Percentiles rank a stretch among this genome's conserved stretches.
phyloP scores from a whole-genome alignment of 1,140 invertebrate species.

The Bombus haemorrhoidalis region DNA sequence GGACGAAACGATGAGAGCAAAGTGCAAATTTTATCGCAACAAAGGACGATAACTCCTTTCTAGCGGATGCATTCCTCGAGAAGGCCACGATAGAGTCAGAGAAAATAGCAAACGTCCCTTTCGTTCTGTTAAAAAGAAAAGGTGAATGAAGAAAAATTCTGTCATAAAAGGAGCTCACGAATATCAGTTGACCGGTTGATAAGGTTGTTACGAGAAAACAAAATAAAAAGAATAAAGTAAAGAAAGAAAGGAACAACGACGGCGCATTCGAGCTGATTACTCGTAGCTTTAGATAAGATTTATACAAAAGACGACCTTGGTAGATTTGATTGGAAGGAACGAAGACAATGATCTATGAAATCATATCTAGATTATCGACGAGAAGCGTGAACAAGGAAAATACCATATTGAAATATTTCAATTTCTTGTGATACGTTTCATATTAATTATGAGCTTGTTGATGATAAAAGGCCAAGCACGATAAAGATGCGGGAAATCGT shows the following conservation, averaged over 20 bases:
- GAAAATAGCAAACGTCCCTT: not conserved
- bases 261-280: constrained; percentile 24
- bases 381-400: not conserved
- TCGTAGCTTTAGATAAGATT: constrained; percentile 47
- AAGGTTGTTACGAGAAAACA: not conserved
- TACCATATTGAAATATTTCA: not conserved
- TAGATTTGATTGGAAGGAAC: constrained; percentile 20
- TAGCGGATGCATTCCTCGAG: not conserved
- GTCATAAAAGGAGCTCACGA: not conserved
- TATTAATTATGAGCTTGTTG: not conserved
- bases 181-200: constrained; percentile 25
- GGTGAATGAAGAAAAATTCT: not conserved
- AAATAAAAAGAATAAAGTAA: not conserved
- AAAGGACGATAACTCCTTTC: not conserved
- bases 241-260: not conserved
- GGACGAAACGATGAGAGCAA: not conserved
- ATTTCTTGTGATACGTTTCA: not conserved
- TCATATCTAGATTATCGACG: constrained; percentile 4
- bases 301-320: constrained; percentile 44
- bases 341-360: constrained; percentile 39
- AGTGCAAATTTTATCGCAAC: constrained; percentile 9
- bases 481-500: not conserved
- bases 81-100: not conserved
- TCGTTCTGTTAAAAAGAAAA: not conserved
- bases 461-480: not conserved